phyloP scores from a whole-genome alignment of 2,888 invertebrate species.

The Drosophila monieri region DNA sequence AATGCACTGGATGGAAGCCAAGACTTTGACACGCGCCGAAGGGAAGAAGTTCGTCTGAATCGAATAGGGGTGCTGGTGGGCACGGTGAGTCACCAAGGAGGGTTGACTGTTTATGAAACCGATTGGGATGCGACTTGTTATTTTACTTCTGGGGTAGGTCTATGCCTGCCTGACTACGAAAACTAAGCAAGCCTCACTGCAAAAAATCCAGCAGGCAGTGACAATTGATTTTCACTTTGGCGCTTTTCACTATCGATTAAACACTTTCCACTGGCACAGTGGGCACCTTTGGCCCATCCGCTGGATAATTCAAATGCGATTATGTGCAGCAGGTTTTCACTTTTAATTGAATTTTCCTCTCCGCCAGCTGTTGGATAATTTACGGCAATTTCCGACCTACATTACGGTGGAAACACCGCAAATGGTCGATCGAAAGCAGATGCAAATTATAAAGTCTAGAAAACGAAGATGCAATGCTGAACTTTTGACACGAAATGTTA shows the following conservation, averaged over 20 bases:
- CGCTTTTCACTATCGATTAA: slow-evolving; percentile 73
- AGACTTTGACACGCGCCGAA: slow-evolving; percentile 21
- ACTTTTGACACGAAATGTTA: slow-evolving; percentile 38
- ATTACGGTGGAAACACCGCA: slow-evolving; percentile 54
- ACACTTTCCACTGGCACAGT: slow-evolving; percentile 57
- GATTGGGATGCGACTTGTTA: slow-evolving; percentile 54
- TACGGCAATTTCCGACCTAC: slow-evolving; percentile 63
- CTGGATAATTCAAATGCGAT: slow-evolving; percentile 51
- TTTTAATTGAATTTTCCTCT: slow-evolving; percentile 57
- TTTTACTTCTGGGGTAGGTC: slow-evolving; percentile 1
- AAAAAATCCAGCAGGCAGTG: slow-evolving; percentile 21
- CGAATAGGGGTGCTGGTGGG: slow-evolving; percentile 28
- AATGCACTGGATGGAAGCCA: slow-evolving; percentile 49
- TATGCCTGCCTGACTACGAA: slow-evolving; percentile 18
- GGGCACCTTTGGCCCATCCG: slow-evolving; percentile 42
- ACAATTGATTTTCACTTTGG: slow-evolving; percentile 48
- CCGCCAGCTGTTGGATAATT: slow-evolving; percentile 56
- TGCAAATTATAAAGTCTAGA: slow-evolving; percentile 13
- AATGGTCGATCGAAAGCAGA: slow-evolving; percentile 49
- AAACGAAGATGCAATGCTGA: slow-evolving; percentile 21
- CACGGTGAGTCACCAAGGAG: slow-evolving; percentile 33
- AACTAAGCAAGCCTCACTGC: not conserved
- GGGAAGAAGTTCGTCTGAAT: slow-evolving; percentile 4
- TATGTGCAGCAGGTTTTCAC: slow-evolving; percentile 34
- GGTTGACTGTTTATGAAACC: slow-evolving; percentile 15